Conservation (phyloP, 2,113 vertebrate genomes). For the Acrocephalus kingi region DNA sequence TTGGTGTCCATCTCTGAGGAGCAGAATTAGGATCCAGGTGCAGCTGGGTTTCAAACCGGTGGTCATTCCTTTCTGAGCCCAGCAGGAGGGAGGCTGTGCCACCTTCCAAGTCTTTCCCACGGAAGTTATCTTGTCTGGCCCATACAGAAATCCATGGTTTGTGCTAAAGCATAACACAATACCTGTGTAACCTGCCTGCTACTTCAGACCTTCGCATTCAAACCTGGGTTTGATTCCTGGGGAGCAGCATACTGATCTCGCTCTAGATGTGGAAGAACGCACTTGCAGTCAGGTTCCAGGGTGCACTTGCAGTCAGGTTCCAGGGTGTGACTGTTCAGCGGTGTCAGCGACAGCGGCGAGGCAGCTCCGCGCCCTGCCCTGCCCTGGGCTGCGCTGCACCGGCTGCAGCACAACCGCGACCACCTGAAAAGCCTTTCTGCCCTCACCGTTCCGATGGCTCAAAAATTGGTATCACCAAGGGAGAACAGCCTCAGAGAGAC, state of each 20-base stretch:
- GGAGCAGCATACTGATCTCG: not conserved
- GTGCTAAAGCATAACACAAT: not conserved
- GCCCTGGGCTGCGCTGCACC: not conserved
- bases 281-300: not conserved
- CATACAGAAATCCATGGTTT: not conserved
- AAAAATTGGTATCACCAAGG: fast-evolving
- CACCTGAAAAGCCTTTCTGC: not conserved
- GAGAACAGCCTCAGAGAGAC: not conserved
- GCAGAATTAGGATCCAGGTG: not conserved
- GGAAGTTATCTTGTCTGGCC: not conserved
- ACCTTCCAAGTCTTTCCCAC: not conserved
- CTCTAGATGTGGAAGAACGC: not conserved
- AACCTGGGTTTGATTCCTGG: not conserved
- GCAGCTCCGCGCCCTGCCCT: not conserved
- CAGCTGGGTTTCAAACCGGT: not conserved
- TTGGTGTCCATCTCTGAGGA: not conserved
- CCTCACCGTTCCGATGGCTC: not conserved
- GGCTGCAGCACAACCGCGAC: fast-evolving
- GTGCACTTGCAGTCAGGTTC: not conserved
- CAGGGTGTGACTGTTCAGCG: not conserved
- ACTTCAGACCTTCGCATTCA: not conserved
- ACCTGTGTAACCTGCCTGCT: not conserved
- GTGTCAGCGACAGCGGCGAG: not conserved
- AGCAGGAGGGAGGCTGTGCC: not conserved
- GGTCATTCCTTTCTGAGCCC: not conserved